Base-by-base conservation (phyloP, 1,140 invertebrate genomes). In the Aphelenchoides besseyi region DNA sequence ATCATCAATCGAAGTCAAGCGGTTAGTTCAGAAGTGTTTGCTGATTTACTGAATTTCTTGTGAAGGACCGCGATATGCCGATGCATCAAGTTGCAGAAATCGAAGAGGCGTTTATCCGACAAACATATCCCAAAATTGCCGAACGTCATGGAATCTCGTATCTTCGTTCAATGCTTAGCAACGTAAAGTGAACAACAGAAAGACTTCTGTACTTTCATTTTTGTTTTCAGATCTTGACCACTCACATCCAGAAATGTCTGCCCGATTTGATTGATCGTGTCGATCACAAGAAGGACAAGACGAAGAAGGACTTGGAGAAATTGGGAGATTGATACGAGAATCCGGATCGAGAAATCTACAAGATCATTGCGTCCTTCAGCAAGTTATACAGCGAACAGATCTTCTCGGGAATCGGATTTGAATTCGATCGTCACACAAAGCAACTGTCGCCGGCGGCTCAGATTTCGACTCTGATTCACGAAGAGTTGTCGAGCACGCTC, bases 1-100 rank as follows among this genome's bases (percentile, higher is more conserved):
- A 93, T 98, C 1, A 93, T 98, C 0, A 97, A 97, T 88, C 88
- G 95, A 82, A 96, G 94, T 77, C 95, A 98, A 84, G 91, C 94
- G 84, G n/a, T n/a, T n/a, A n/a, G n/a, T n/a, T n/a, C n/a, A n/a
- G n/a, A n/a, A n/a, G n/a, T n/a, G n/a, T n/a, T n/a, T n/a, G n/a
- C n/a, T n/a, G n/a, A n/a, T n/a, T n/a, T n/a, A n/a, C n/a, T n/a
- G n/a, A n/a, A n/a, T n/a, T n/a, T n/a, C n/a, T n/a, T n/a, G n/a
- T n/a, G n/a, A n/a, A n/a, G n/a, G 95, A 98, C 86, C 91, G 93
- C 83, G 92, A 92, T 74, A 96, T 96, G 87, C 83, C 82, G 16
- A 89, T 91, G 73, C 82, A 91, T 81, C 92, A 96, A 8, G 55
- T 59, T 8, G 8, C 8, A 23, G 8, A 23, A 37, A 59, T 9